phyloP scores from a whole-genome alignment of 2,113 vertebrate species.

The Sminthopsis crassicaudata region DNA sequence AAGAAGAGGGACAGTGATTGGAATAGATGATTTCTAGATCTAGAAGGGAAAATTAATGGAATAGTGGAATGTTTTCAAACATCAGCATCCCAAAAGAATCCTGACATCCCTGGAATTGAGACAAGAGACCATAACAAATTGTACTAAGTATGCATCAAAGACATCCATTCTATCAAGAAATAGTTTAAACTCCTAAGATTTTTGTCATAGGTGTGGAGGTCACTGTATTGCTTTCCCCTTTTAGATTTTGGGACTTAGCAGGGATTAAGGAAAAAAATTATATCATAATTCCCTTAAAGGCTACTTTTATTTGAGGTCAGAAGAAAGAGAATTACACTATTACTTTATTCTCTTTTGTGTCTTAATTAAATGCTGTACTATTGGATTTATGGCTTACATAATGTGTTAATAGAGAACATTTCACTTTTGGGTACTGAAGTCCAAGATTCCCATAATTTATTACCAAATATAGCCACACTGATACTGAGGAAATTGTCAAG shows the following conservation, averaged over 20 bases:
- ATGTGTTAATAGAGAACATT: background rate
- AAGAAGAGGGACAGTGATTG: background rate
- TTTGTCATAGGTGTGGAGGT: background rate
- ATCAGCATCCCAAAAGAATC: background rate
- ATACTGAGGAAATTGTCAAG: background rate
- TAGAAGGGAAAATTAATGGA: background rate
- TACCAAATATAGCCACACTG: background rate
- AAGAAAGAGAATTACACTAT: background rate
- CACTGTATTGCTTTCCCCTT: background rate
- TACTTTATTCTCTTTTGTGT: background rate
- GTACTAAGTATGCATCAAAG: background rate
- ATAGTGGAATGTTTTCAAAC: background rate
- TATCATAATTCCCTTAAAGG: background rate
- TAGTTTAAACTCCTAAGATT: background rate
- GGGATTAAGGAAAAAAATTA: background rate
- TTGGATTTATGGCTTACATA: background rate
- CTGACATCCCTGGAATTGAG: background rate
- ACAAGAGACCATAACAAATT: background rate
- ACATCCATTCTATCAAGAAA: background rate
- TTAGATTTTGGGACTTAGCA: background rate
- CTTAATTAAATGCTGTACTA: background rate
- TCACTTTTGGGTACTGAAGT: background rate
- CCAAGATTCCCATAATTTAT: background rate
- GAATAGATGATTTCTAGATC: background rate
- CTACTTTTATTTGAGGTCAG: background rate